Evolutionary conservation across 37 sponge, comb jelly and placozoan genomes (phyloP), one percentile per base, ranked within the genome.

Genomic region (Geodia barretti): DNA sequence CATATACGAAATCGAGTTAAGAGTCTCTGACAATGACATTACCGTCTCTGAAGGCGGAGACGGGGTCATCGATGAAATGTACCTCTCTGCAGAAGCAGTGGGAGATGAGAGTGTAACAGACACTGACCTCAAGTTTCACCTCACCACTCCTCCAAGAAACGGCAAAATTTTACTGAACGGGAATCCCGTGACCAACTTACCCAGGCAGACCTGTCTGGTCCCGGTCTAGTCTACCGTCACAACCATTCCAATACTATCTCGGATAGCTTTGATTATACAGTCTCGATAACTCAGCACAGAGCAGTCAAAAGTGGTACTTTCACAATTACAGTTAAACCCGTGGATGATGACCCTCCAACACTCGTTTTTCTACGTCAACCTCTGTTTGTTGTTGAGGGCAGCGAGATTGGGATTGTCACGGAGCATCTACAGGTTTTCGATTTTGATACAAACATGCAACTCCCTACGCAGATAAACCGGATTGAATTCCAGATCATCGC

Each of bases 291-390:
- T 0, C 60, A 2, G 5, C 68, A 74, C 2, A 64, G 41, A 9
- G 58, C 59, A 31, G 3, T 1, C 30, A 37, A 62, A 31, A 14
- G 35, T 0, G 72, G 74, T 25, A 36, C 41, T 0, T 85, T 86
- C 42, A 32, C 25, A 1, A 85, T 90, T 78, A 60, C 23, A 1
- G 68, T 90, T 2, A 28, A 39, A 9, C 35, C 79, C 1, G 54
- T 90, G 3, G 86, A 90, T 43, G 91, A 90, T 59, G 76, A 85
- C 28, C 58, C 88, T 1, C 91, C 91, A 0, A 39, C 39, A 3
- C 64, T 78, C 7, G 41, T 29, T 1, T 19, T 54, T 28, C 36
- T 82, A 1, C 5, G 28, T 8, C 24, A 36, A 32, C 69, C 70
- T 0, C 60, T 76, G 24, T 77, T 86, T 14, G 78, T 69, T 14